Base-by-base conservation (phyloP, 1,140 invertebrate genomes). In the Drosophila triauraria region DNA sequence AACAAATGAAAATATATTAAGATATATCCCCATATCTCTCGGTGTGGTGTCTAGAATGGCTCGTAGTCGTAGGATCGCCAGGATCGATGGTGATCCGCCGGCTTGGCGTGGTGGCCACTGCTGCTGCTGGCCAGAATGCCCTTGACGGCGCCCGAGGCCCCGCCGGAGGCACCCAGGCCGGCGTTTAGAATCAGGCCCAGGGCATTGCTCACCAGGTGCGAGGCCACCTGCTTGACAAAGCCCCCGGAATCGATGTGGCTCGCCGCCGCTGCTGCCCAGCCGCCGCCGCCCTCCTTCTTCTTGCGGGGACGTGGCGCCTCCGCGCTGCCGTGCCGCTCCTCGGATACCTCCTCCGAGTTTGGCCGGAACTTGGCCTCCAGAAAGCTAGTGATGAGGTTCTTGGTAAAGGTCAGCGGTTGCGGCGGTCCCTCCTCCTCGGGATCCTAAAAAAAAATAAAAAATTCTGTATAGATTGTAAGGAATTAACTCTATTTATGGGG, bases 341-440 rank as follows among this genome's bases (percentile, higher is more conserved):
- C 87, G 0, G 75, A 69, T 0, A 47, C 72, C 10, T 88, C 88
- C 4, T 60, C 71, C 6, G 61, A 57, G 4, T 42, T 57, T 0
- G 70, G 80, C 1, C 88, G 78, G 46, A 87, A 81, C 53, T 92
- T 93, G 1, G 92, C 79, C 53, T 92, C 84, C 12, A 85, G 27
- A 20, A 93, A 93, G 40, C 80, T 82, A 48, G 63, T 82, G 1
- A 93, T 46, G 4, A 93, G 80, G 48, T 78, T 93, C 57, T 87
- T 79, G 42, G 87, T 63, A 7, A 93, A 93, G 7, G 82, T 58
- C n/a, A 84, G 47, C 7, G 92, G 92, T 38, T 92, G 85, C 3
- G 87, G 83, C 0, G 80, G 84, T 15, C 91, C 92, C 35, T 93
- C 92, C 10, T 93, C 91, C 27, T 93, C 92, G 8, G 92, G 92